Evolutionary conservation across 2,888 invertebrate species (phyloP).

Genomic region (Caenorhabditis sp.): DNA sequence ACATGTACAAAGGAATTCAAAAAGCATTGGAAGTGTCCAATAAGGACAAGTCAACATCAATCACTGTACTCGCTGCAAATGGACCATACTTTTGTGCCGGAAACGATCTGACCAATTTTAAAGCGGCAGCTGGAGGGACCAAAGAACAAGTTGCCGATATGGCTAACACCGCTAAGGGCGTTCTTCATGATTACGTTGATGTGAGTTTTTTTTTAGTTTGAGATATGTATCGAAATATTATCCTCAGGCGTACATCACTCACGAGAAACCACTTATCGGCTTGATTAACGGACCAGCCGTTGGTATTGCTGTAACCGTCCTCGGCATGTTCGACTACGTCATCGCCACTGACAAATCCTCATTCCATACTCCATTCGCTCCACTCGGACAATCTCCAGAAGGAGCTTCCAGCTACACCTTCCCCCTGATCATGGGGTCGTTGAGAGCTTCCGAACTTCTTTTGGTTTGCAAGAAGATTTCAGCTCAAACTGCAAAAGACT

Average conservation of each 20-base stretch:
- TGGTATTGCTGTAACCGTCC: constrained; percentile 92
- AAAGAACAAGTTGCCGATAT: constrained; percentile 72
- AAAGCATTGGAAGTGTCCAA: constrained; percentile 81
- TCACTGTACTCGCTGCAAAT: constrained; percentile 87
- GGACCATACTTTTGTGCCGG: constrained; percentile 92
- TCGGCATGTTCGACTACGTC: constrained; percentile 92
- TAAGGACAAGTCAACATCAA: constrained; percentile 86
- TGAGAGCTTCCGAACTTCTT: constrained; percentile 87
- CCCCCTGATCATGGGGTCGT: constrained; percentile 90
- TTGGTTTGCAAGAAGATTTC: constrained; percentile 89
- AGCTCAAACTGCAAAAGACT: constrained; percentile 89
- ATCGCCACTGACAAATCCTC: constrained; percentile 92
- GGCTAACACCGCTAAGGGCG: constrained; percentile 74
- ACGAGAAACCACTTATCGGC: constrained; percentile 92
- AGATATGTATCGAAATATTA: neutral
- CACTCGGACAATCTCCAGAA: constrained; percentile 92
- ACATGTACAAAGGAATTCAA: constrained; percentile 78
- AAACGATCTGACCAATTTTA: constrained; percentile 87
- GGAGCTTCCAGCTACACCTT: constrained; percentile 93
- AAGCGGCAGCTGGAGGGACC: constrained; percentile 70
- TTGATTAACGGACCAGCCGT: constrained; percentile 96
- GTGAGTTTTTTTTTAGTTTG: constrained; percentile 41
- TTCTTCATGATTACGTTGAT: constrained; percentile 78
- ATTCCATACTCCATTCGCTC: constrained; percentile 92
- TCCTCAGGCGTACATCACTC: constrained; percentile 88